Base-by-base conservation (phyloP, 2,888 invertebrate genomes). In the Stratiomys singularior region DNA sequence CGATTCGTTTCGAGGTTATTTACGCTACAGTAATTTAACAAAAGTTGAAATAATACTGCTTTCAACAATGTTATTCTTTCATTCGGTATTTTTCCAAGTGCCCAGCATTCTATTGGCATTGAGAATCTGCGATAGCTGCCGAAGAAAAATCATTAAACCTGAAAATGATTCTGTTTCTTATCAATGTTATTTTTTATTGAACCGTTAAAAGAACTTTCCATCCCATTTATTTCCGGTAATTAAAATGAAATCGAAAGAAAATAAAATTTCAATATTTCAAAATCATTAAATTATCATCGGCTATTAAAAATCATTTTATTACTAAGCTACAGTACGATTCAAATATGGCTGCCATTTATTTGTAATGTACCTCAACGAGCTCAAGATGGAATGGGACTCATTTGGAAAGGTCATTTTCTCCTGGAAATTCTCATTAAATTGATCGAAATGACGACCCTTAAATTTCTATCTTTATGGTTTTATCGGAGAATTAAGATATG, bases 211-310 rank as follows among this genome's bases (percentile, higher is more conserved):
- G 44, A 46, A 13, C 15, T 46, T 67, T 67, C 23, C 67, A 7
- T 37, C 18, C 44, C 67, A 67, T 67, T 67, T 1, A 67, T 46
- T 27, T 67, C 67, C 67, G 67, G 46, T 27, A 67, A 67, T 67
- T 67, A 67, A 67, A 67, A 37, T 46, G 67, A 67, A 67, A 44
- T 67, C 46, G 23, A 67, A 67, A 27, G 27, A 67, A 67, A 67
- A 67, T 67, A 67, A 67, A 67, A 44, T 67, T 67, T 67, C 67
- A 67, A 67, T 67, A 67, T 67, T 37, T 37, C 67, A 67, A 67
- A 67, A 67, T 46, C 67, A 67, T 67, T 67, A 67, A 67, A 67
- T 46, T 67, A 67, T 44, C 67, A 67, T 37, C 67, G 67, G 67
- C 67, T 46, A 67, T 67, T 67, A 67, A 67, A 67, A 44, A 44